Evolutionary conservation across 2,888 invertebrate genomes (phyloP).

Genomic region (Pachliopta kotzebuea): DNA sequence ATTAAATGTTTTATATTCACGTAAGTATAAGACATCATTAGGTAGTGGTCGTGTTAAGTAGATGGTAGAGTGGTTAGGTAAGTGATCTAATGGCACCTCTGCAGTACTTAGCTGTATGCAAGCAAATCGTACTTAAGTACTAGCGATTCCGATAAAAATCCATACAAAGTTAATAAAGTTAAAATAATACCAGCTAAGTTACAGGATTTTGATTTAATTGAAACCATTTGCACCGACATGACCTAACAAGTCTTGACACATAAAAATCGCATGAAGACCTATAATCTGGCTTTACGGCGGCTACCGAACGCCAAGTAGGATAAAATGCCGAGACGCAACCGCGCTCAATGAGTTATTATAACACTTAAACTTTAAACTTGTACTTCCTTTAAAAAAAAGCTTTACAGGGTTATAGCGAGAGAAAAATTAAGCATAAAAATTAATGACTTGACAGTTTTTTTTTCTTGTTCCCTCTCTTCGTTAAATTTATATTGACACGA

Average conservation of each 20-base stretch:
- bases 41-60: no score
- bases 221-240: not conserved
- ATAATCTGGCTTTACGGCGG: constrained; percentile 1
- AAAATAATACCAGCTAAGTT: no score
- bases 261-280: constrained; percentile 4
- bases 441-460: constrained; percentile 2
- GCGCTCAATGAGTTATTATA: not conserved
- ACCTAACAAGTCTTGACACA: not conserved
- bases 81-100: no score
- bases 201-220: no score
- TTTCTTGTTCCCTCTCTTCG: not conserved
- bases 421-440: no score
- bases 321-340: not conserved
- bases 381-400: not conserved
- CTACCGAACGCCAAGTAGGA: not conserved
- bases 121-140: no score
- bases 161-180: no score
- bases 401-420: constrained; percentile 2
- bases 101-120: no score
- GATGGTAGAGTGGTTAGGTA: no score
- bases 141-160: no score
- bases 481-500: not conserved
- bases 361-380: constrained; percentile 2
- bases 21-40: no score
- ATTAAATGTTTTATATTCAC: no score